A percentile compares a stretch with the other conserved stretches of the same genome.
Conservation (phyloP, 1,140 invertebrate species). For the Delia radicum region DNA sequence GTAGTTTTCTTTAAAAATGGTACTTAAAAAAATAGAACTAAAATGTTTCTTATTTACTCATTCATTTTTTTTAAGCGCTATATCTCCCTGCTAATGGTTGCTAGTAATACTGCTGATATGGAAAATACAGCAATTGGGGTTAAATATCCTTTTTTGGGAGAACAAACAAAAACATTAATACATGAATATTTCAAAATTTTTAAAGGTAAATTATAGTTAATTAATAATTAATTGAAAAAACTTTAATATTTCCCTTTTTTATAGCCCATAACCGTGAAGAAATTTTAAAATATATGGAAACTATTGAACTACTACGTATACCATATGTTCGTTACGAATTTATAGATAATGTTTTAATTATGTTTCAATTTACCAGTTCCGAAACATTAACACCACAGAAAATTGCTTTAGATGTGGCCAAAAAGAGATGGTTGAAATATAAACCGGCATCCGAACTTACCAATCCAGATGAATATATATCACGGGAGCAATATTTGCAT, state of each 20-base stretch:
- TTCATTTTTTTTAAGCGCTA: constrained; percentile 20
- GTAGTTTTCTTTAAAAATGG: too few relatives aligned
- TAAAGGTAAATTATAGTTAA: constrained; percentile 16
- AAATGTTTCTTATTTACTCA: neutral
- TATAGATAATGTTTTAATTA: constrained; percentile 28
- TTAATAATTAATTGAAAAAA: neutral
- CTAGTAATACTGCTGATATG: constrained; percentile 28
- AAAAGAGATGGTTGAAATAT: constrained; percentile 30
- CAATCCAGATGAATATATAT: constrained; percentile 1
- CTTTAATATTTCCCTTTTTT: neutral
- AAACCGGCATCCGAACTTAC: constrained; percentile 17
- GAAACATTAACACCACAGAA: constrained; percentile 25
- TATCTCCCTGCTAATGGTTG: constrained; percentile 28
- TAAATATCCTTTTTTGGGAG: constrained; percentile 24
- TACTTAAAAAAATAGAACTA: neutral
- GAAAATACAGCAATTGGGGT: constrained; percentile 25
- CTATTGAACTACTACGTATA: constrained; percentile 24
- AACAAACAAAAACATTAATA: constrained; percentile 26
- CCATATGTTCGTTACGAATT: constrained; percentile 31
- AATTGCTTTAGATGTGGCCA: constrained; percentile 25
- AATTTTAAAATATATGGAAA: constrained; percentile 21
- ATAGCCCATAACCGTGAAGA: constrained; percentile 22
- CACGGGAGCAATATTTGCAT: constrained; percentile 26
- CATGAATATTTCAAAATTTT: constrained; percentile 26
- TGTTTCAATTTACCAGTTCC: constrained; percentile 22